Base-by-base conservation (phyloP, 2,113 vertebrate species). In the Triplophysa siluroides region DNA sequence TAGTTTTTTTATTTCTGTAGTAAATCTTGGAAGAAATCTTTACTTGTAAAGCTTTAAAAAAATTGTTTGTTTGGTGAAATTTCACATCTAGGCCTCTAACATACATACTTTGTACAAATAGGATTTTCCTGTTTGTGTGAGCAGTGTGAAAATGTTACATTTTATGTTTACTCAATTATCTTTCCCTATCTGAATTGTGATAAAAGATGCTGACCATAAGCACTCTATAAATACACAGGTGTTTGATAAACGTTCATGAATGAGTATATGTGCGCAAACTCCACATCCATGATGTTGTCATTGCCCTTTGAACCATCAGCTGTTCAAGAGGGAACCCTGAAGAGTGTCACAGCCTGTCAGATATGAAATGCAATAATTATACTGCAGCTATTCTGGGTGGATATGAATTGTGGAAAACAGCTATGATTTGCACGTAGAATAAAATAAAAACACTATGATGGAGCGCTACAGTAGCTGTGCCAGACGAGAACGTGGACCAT, bases 231-330 rank as follows among this genome's bases (percentile, higher is more conserved):
- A 81, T 47, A 52, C 45, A 47, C 24, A 65, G 72, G 47, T 54
- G 26, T 50, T 76, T 8, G 2, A 76, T 76, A 64, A 47, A 64
- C 23, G 6, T 63, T 38, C 24, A 26, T 54, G 19, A 76, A 29
- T 75, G 58, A 60, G 45, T 52, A 63, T 61, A 41, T 73, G 6
- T 73, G 9, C 56, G 50, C 64, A 56, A 58, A 76, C 66, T 80
- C 54, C 47, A 67, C 73, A 73, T 82, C 41, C 61, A 52, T 69
- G 23, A 69, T 79, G 79, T 73, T 81, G 76, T 77, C 80, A 79
- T 9, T 54, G 76, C 41, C 58, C 84, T 83, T 86, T 86, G 82
- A 78, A 83, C 82, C 56, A 60, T 86, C 82, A 86, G 84, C 79
- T 85, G 81, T 78, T 84, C 5, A 47, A 24, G 66, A 54, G 52